A percentile compares a stretch with the other conserved stretches of the same genome.
phyloP scores from a whole-genome alignment of 2,113 vertebrate genomes.

The Callospermophilus lateralis region DNA sequence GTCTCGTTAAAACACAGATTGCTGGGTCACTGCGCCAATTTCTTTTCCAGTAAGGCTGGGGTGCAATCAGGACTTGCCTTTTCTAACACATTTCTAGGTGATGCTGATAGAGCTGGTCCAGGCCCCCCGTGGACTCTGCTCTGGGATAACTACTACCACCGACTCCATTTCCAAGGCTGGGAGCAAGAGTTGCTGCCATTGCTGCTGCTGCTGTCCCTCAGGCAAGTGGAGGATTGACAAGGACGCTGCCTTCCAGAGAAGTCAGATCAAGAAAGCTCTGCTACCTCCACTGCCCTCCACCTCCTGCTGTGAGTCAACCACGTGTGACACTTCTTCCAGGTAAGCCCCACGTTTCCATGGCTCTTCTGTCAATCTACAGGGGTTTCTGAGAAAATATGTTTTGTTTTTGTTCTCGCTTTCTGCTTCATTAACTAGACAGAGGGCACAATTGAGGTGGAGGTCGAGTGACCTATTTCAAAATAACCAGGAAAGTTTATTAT shows the following conservation, averaged over 20 bases:
- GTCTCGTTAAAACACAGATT: not conserved
- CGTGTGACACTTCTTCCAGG: not conserved
- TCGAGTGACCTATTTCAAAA: not conserved
- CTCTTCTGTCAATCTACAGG: not conserved
- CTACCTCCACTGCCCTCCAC: not conserved
- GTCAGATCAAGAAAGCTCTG: too few species aligned
- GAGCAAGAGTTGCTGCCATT: not conserved
- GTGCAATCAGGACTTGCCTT: not conserved
- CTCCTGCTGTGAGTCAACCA: too few species aligned
- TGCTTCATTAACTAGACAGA: not conserved
- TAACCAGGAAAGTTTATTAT: not conserved
- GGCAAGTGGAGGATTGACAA: accelerated
- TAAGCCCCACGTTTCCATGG: not conserved
- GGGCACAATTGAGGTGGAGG: not conserved
- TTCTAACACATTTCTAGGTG: not conserved
- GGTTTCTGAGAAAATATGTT: not conserved
- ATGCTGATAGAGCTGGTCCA: not conserved
- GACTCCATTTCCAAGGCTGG: not conserved
- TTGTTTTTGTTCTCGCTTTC: not conserved
- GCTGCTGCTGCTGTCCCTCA: not conserved
- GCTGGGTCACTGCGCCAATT: not conserved
- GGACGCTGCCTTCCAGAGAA: accelerated
- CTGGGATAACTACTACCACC: accelerated
- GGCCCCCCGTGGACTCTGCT: too few species aligned
- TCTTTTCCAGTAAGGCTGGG: not conserved